Evolutionary conservation across 2,888 invertebrate genomes (phyloP).

Genomic region (Eurois occulta): DNA sequence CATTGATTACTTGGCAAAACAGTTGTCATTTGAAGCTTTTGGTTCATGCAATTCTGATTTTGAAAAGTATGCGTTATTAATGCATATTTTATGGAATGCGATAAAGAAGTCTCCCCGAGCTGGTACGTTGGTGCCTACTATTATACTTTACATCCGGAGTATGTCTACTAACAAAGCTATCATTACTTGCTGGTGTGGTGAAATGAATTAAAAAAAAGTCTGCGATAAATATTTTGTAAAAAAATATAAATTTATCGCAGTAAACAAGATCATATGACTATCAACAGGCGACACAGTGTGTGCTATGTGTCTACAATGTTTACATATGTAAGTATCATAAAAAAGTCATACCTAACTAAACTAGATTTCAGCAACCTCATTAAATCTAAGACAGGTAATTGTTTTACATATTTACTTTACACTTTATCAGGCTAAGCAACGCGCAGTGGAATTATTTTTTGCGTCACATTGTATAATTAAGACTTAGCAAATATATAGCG

Average conservation of each 20-base stretch:
- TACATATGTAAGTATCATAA: slow-evolving; percentile 28
- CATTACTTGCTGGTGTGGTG: neutral
- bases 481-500: slow-evolving; percentile 48
- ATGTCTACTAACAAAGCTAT: neutral
- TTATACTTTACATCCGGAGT: neutral
- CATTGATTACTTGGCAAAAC: slow-evolving; percentile 11
- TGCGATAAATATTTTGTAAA: neutral
- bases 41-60: slow-evolving; percentile 2
- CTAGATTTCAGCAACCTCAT: slow-evolving; percentile 57
- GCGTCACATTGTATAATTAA: slow-evolving; percentile 53
- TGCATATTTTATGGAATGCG: neutral
- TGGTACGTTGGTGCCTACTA: neutral
- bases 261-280: slow-evolving; percentile 30
- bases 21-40: slow-evolving; percentile 5
- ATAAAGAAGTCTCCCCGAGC: neutral
- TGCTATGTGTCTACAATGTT: neutral
- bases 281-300: slow-evolving; percentile 6
- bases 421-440: slow-evolving; percentile 60
- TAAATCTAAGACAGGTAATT: slow-evolving; percentile 47
- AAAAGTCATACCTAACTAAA: slow-evolving; percentile 31
- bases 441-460: slow-evolving; percentile 60
- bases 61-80: neutral
- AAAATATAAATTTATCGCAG: neutral
- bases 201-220: neutral
- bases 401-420: slow-evolving; percentile 55